phyloP scores from a whole-genome alignment of 2,797 vertebrate species.

The Mycteria americana region DNA sequence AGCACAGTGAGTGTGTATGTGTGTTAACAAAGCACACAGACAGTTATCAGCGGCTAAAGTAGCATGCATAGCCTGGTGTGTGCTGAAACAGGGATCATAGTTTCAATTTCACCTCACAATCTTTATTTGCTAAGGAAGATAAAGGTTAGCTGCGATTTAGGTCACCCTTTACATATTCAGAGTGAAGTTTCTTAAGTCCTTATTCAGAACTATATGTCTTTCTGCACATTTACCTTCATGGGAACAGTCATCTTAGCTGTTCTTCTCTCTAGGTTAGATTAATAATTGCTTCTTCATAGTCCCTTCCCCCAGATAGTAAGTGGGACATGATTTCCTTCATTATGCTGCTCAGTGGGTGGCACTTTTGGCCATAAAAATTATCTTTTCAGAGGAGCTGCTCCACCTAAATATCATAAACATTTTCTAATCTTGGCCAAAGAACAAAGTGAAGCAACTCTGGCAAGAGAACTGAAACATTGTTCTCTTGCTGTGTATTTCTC shows the following conservation, averaged over 20 bases:
- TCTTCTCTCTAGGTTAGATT: constrained; percentile 13
- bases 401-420: constrained; percentile 64
- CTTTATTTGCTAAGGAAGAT: background rate
- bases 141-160: background rate
- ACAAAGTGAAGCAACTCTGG: constrained; percentile 64
- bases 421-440: constrained; percentile 58
- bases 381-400: constrained; percentile 58
- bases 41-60: background rate
- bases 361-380: constrained; percentile 9
- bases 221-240: background rate
- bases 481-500: constrained; percentile 53
- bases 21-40: background rate
- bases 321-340: constrained; percentile 48
- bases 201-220: background rate
- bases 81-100: background rate
- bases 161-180: background rate
- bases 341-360: constrained; percentile 65
- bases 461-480: constrained; percentile 64
- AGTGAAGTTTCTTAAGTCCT: background rate
- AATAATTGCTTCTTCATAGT: background rate
- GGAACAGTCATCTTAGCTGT: background rate
- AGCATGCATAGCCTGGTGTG: background rate
- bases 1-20: background rate
- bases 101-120: background rate
- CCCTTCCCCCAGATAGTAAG: background rate